Conservation (phyloP, 2,888 invertebrate species). For the Syrista parreyssii region DNA sequence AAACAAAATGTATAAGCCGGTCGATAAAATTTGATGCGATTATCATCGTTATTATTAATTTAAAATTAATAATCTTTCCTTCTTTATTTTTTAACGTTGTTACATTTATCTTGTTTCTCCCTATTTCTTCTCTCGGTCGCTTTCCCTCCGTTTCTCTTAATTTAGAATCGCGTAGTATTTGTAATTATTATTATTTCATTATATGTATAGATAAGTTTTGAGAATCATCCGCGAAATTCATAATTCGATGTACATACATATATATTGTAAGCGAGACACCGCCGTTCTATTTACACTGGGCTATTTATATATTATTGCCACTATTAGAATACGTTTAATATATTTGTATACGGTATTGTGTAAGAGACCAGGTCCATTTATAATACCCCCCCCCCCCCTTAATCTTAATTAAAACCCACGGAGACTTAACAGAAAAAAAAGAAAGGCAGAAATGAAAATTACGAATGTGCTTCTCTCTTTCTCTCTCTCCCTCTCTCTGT, state of each 20-base stretch:
- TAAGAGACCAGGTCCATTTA: not conserved
- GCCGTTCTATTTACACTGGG: slow-evolving; percentile 1
- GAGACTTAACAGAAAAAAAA: slow-evolving; percentile 6
- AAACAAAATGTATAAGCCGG: not conserved
- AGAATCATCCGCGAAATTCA: not conserved
- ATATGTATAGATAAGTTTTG: not conserved
- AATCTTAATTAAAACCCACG: not conserved
- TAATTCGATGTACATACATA: not conserved
- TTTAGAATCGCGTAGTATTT: not conserved
- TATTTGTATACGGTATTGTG: slow-evolving; percentile 5
- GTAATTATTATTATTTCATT: not conserved
- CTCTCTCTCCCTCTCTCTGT: slow-evolving; percentile 13
- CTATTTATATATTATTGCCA: slow-evolving; percentile 1
- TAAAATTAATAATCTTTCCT: not conserved
- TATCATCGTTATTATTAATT: not conserved
- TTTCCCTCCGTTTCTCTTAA: not conserved
- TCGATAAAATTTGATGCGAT: not conserved
- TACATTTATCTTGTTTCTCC: not conserved
- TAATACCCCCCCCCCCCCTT: slow-evolving; percentile 13
- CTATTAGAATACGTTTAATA: slow-evolving; percentile 4
- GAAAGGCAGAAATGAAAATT: not conserved
- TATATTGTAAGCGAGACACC: not conserved
- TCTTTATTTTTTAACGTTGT: not conserved
- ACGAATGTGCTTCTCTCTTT: slow-evolving; percentile 7
- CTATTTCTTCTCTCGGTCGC: not conserved